Evolutionary conservation across 1,140 invertebrate genomes (phyloP), one percentile per base, ranked within the genome.

Genomic region (Phthorimaea operculella): DNA sequence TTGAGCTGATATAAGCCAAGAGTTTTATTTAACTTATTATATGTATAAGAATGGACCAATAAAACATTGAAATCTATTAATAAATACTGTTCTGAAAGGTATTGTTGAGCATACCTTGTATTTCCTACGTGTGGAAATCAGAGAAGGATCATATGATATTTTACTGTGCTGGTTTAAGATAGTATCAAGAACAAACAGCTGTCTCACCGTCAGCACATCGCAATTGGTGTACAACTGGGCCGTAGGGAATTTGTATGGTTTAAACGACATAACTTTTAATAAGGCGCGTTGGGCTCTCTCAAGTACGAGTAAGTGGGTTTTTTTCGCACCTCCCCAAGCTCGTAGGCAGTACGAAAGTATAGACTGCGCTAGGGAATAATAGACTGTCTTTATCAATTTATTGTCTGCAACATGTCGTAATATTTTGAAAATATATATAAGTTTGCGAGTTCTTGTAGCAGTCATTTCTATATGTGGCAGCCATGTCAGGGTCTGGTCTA

Each of bases 201-300:
- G 42, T n/a, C 42, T 6, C 4, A 45, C 42, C 6, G 42, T 45
- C 14, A 45, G n/a, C 5, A 45, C 42, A 5, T 45, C 14, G 14
- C 42, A 45, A 45, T 8, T 6, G 5, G 5, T 15, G 14, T 45
- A 45, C 6, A 45, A n/a, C 14, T 10, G 14, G 14, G 6, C 14
- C 14, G 42, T 45, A 6, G 42, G 51, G 34, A 33, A 52, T 21
- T 3, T 6, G 17, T 33, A 34, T 9, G 34, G 28, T 34, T 33
- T 8, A 28, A 50, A 50, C 6, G 48, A 18, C 4, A 4, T 33
- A 9, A 52, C 33, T 16, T 52, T 52, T 4, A 52, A 15, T 10
- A 52, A 12, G 7, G 51, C 51, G 33, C 51, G 8, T 52, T 52
- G 51, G 14, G 51, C 51, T 39, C 51, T 33, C 16, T 52, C 51